Evolutionary conservation across 2,113 vertebrate genomes (phyloP), one percentile per base, ranked within the genome.

Genomic region (Argyrosomus japonicus): DNA sequence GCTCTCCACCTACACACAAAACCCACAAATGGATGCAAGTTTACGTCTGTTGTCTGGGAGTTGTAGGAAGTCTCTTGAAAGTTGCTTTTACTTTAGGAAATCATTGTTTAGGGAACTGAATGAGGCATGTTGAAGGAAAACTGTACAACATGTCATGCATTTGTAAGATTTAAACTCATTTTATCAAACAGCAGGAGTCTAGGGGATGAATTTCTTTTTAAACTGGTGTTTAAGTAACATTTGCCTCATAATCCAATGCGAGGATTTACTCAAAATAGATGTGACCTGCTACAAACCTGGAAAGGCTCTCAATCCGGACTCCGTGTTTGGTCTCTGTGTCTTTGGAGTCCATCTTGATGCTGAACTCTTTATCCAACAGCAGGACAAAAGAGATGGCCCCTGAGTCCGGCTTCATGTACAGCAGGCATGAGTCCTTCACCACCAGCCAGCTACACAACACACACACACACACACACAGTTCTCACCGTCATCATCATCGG

Each of bases 251-350:
- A 51, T 53, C 6, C 27, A 51, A 3, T 8, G 8, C 18, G 9
- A 75, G 25, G n/a, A 18, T 60, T 60, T 8, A 14, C 15, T 72
- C 5, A 32, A 78, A 68, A 58, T 69, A 13, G 18, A n/a, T 40
- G 29, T 57, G 19, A 78, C 27, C 63, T 32, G 23, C 43, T 9
- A 21, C 45, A 61, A 58, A 94, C 95, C 95, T 95, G 87, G 93
- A 98, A 82, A 99, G 97, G 92, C 97, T 99, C 87, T 99, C 98
- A 0, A 99, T 96, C 70, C 97, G 96, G 81, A 99, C 93, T 21
- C 98, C 98, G 0, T 99, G 96, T 86, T 98, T 97, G 0, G 97
- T 99, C 88, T 99, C 98, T 0, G 98, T 99, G 47, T 98, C 96
- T 90, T 97, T 99, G 89, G 93, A 96, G 87, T 98, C 97, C 93